A percentile compares a stretch with the other conserved stretches of the same genome.
Conservation (phyloP, 2,888 invertebrate genomes). For the Drosophila rubida region DNA sequence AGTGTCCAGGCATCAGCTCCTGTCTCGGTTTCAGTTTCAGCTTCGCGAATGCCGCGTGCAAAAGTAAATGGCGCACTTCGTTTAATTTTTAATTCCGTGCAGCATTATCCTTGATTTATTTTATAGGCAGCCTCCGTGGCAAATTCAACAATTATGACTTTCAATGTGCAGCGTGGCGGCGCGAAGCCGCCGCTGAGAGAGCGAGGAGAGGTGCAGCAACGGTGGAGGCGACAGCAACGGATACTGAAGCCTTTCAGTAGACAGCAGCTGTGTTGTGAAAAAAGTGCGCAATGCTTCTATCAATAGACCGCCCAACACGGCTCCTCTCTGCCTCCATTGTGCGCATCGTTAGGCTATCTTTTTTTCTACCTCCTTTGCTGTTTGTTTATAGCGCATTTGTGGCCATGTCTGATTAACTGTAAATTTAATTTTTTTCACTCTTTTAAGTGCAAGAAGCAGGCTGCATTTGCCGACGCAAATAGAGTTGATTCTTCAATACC, state of each 20-base stretch:
- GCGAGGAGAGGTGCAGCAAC: no score
- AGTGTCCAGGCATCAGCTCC: conserved; percentile 7
- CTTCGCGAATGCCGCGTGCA: conserved; percentile 48
- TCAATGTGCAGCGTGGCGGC: conserved; percentile 44
- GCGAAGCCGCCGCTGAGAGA: background rate
- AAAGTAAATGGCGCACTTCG: conserved; percentile 79
- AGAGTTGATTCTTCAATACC: no score
- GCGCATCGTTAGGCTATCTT: conserved; percentile 64
- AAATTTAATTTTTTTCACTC: conserved; percentile 70
- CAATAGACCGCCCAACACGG: conserved; percentile 19
- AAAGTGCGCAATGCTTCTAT: conserved; percentile 44
- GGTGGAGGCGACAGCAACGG: background rate
- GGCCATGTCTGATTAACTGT: conserved; percentile 81
- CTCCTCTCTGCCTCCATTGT: background rate
- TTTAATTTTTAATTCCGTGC: conserved; percentile 78
- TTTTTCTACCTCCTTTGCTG: conserved; percentile 33
- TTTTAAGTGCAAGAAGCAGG: conserved; percentile 5
- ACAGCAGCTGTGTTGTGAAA: conserved; percentile 56
- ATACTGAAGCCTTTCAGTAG: conserved; percentile 33
- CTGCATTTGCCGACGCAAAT: no score
- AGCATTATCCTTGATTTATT: conserved; percentile 81
- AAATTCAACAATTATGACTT: conserved; percentile 77
- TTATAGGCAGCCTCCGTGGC: conserved; percentile 68
- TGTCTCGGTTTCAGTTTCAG: conserved; percentile 4
- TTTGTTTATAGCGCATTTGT: conserved; percentile 79